Base-by-base conservation (phyloP, 2,797 vertebrate genomes). In the Siniperca undulata region DNA sequence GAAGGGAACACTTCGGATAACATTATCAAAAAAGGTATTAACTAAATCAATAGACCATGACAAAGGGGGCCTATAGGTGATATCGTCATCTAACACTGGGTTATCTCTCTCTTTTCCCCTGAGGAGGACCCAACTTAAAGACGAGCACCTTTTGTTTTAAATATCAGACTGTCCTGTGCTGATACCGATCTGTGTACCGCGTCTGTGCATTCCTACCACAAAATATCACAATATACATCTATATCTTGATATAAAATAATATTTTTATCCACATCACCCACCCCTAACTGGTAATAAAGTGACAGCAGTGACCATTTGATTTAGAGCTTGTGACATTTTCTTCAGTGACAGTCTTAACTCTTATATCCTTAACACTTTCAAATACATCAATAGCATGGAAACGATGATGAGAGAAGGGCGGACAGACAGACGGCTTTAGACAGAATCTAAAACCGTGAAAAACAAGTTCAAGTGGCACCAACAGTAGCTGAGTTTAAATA, bases 381-480 rank as follows among this genome's bases (percentile, higher is more conserved):
- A 19, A 61, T 2, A 2, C 11, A 38, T 62, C 1, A 16, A 50
- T 10, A 74, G 59, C 7, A 44, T 1, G 7, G 2, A 53, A 9
- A 6, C 10, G 24, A 36, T 11, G 19, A 53, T 12, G 4, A 59
- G 42, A 64, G 55, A 16, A 58, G 64, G 5, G 1, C 8, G n/a
- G 14, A n/a, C 11, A 12, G 36, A 61, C 0, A 9, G 61, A 38
- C 16, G 1, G 42, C 34, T 48, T 7, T 1, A 7, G 8, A 24
- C 36, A 6, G 3, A 56, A 67, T 34, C 17, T 62, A 14, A 65
- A 68, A 66, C 22, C 48, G 3, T 19, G 1, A 0, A 27, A n/a
- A 59, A 27, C 17, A 59, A 69, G 48, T 52, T 27, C n/a, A 70
- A 83, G 71, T 7, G 40, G 72, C 71, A n/a, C 8, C 70, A 22